A percentile compares a stretch with the other conserved stretches of the same genome.
phyloP scores from a whole-genome alignment of 2,888 invertebrate genomes.

The Pinctada fucata region DNA sequence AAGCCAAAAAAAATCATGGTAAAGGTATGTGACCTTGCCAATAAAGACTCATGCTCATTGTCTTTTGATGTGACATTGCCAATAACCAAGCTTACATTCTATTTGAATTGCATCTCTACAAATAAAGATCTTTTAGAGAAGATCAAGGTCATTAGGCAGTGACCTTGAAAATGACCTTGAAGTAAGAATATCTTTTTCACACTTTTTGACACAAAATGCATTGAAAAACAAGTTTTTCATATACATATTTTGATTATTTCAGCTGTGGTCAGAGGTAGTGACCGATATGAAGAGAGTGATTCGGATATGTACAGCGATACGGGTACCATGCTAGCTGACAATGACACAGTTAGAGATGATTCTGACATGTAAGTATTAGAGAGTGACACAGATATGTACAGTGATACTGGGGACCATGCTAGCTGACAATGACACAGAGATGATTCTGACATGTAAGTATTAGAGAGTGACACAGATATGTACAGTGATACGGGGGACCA shows the following conservation, averaged over 20 bases:
- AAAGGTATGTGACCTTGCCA: too few species aligned
- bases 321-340: constrained; percentile 46
- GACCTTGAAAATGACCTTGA: too few species aligned
- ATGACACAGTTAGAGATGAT: constrained; percentile 28
- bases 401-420: constrained; percentile 57
- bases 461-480: constrained; percentile 86
- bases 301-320: constrained; percentile 86
- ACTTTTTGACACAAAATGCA: too few species aligned
- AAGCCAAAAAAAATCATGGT: too few species aligned
- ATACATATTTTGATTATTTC: constrained; percentile 3
- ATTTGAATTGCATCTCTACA: too few species aligned
- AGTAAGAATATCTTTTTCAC: too few species aligned
- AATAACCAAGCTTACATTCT: too few species aligned
- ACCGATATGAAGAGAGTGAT: constrained; percentile 78
- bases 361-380: constrained; percentile 6
- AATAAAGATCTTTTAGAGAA: too few species aligned
- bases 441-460: not conserved
- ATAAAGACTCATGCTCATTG: too few species aligned
- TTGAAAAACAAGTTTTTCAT: too few species aligned
- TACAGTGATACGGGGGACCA: constrained; percentile 78
- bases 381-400: constrained; percentile 89
- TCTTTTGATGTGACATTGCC: too few species aligned
- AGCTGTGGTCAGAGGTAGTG: constrained; percentile 40
- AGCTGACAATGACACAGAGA: constrained; percentile 37
- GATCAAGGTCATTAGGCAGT: too few species aligned